Conservation (phyloP, 2,888 invertebrate species). For the Dasypolia templi region DNA sequence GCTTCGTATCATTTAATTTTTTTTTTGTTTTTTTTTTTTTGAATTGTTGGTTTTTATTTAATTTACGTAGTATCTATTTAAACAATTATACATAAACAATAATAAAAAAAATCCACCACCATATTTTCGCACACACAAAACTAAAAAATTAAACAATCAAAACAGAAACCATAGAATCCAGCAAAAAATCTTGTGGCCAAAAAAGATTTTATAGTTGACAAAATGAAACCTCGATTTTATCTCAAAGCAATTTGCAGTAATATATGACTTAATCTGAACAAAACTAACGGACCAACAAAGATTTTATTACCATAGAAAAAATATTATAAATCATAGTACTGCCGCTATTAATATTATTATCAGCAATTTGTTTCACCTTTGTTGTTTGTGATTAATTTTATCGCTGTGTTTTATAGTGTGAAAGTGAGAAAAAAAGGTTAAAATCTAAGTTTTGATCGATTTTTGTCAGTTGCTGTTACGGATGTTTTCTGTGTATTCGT, state of each 20-base stretch:
- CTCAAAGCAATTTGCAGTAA: slow-evolving; percentile 86
- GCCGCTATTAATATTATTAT: slow-evolving; percentile 73
- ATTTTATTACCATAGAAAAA: slow-evolving; percentile 63
- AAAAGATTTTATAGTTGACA: slow-evolving; percentile 54
- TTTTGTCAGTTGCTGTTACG: background rate
- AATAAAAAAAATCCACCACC: background rate
- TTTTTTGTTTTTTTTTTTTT: too few species aligned
- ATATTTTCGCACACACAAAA: slow-evolving; percentile 21
- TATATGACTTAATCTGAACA: slow-evolving; percentile 86
- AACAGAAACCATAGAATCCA: background rate
- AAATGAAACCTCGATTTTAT: slow-evolving; percentile 79
- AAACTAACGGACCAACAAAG: slow-evolving; percentile 56
- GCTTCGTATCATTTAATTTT: too few species aligned
- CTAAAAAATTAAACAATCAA: background rate
- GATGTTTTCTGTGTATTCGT: background rate
- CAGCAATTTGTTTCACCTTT: slow-evolving; percentile 78
- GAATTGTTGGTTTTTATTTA: background rate
- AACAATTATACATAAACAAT: background rate
- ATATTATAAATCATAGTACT: slow-evolving; percentile 63
- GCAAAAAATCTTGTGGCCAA: slow-evolving; percentile 22
- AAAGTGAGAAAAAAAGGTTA: slow-evolving; percentile 35
- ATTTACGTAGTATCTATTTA: background rate
- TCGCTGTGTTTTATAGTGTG: slow-evolving; percentile 64
- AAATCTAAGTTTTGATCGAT: slow-evolving; percentile 4
- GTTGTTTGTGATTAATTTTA: slow-evolving; percentile 73